A percentile compares a stretch with the other conserved stretches of the same genome.
Conservation (phyloP, 2,797 vertebrate species). For the Nannoperca obscura region DNA sequence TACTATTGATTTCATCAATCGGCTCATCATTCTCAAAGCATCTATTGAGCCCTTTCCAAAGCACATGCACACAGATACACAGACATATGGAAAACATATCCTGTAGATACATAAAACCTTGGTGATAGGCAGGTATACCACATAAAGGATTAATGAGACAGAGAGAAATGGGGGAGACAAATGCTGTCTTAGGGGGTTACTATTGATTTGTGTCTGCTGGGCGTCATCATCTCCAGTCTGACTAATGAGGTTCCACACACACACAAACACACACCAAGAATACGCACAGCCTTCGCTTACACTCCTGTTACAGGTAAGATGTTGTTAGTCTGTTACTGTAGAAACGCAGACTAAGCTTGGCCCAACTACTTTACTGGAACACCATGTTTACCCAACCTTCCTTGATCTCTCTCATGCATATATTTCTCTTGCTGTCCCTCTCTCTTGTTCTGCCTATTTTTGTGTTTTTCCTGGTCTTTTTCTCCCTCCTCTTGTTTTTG, state of each 20-base stretch:
- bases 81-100: slow-evolving; percentile 23
- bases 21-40: slow-evolving; percentile 15
- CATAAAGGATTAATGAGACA: slow-evolving; percentile 60
- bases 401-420: neutral
- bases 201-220: slow-evolving; percentile 72
- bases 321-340: slow-evolving; percentile 20
- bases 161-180: slow-evolving; percentile 50
- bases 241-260: slow-evolving; percentile 65
- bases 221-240: slow-evolving; percentile 70
- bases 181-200: slow-evolving; percentile 57
- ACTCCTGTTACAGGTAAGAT: slow-evolving; percentile 25
- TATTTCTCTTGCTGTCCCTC: neutral
- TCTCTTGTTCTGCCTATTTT: neutral
- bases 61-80: neutral
- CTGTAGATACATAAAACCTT: slow-evolving; percentile 21
- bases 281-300: neutral
- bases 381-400: slow-evolving; percentile 1
- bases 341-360: slow-evolving; percentile 26
- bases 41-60: slow-evolving; percentile 10
- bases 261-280: slow-evolving; percentile 10
- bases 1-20: slow-evolving; percentile 39
- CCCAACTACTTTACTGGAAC: slow-evolving; percentile 7
- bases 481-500: too few species aligned
- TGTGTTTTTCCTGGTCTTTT: neutral
- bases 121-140: slow-evolving; percentile 50